These are phyloP conservation scores for Caradrina kadenii DNA, from an alignment of 2,888 invertebrate genomes.

Conservation along the genomic window DNA sequence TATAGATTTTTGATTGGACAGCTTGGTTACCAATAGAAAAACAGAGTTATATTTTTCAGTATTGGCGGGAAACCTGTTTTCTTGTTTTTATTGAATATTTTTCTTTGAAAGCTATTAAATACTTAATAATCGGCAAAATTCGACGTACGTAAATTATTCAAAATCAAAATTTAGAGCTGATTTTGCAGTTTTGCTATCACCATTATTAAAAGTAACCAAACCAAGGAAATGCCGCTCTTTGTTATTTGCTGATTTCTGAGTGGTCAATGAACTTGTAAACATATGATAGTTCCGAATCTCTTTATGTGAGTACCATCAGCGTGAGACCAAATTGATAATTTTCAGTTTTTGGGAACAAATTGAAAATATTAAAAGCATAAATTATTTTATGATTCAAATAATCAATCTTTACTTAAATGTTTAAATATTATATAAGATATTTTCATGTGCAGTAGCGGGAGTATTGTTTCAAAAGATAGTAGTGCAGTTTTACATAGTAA, in stretches of 20 bases:
- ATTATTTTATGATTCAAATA: background rate
- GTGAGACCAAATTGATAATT: background rate
- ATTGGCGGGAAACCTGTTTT: constrained; percentile 49
- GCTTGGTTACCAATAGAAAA: constrained; percentile 35
- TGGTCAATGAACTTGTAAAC: constrained; percentile 60
- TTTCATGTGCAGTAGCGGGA: fast-evolving
- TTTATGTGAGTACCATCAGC: fast-evolving
- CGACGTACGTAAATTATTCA: background rate
- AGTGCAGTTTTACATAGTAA: fast-evolving
- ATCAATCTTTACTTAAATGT: fast-evolving
- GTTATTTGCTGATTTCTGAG: constrained; percentile 46
- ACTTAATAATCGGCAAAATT: background rate
- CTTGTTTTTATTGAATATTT: background rate
- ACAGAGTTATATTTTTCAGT: background rate
- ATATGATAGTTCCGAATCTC: constrained; percentile 52
- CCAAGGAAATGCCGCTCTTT: constrained; percentile 60
- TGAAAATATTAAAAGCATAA: background rate
- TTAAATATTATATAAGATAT: fast-evolving
- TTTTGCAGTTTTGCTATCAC: background rate
- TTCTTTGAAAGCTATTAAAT: background rate
- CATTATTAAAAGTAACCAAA: background rate
- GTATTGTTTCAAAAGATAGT: background rate
- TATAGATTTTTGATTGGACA: constrained; percentile 22
- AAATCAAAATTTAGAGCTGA: background rate
- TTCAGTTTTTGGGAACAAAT: background rate